These are phyloP conservation scores for Glaucopsyche alexis DNA, from an alignment of 2,888 invertebrate species.

Conservation along the genomic window DNA sequence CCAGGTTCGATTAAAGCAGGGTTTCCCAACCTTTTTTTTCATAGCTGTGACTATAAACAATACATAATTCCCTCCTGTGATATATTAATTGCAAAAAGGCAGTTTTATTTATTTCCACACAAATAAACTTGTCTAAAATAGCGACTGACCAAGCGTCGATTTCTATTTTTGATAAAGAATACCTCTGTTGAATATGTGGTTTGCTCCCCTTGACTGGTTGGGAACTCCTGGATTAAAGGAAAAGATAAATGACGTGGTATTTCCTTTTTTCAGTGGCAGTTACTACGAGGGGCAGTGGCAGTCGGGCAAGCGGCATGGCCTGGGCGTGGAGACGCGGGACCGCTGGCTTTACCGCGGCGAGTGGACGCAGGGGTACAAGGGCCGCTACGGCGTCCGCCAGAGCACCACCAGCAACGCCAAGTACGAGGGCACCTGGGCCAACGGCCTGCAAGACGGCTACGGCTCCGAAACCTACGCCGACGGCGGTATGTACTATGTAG, in stretches of 20 bases:
- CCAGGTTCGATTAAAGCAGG: too few relatives aligned
- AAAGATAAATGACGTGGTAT: background rate
- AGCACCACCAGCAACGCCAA: slow-evolving; percentile 97
- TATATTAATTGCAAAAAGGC: too few relatives aligned
- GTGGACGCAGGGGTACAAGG: slow-evolving; percentile 99
- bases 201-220: too few relatives aligned
- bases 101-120: too few relatives aligned
- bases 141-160: too few relatives aligned
- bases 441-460: slow-evolving; percentile 99
- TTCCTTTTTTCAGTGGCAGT: slow-evolving; percentile 87
- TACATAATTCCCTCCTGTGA: too few relatives aligned
- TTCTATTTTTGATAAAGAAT: too few relatives aligned
- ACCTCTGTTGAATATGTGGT: too few relatives aligned
- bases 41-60: too few relatives aligned
- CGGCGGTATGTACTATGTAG: slow-evolving; percentile 95
- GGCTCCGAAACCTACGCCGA: slow-evolving; percentile 99
- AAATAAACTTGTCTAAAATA: too few relatives aligned
- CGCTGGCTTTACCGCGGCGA: slow-evolving; percentile 98
- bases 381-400: slow-evolving; percentile 98
- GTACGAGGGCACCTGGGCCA: slow-evolving; percentile 99
- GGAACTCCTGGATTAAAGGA: background rate
- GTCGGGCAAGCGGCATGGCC: slow-evolving; percentile 98
- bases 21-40: too few relatives aligned
- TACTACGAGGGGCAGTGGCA: slow-evolving; percentile 99
- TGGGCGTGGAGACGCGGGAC: slow-evolving; percentile 98